Percentiles rank a stretch among this genome's conserved stretches.
These are phyloP conservation scores for Apeira syringaria DNA, from an alignment of 2,888 invertebrate species.

Conservation along the genomic window DNA sequence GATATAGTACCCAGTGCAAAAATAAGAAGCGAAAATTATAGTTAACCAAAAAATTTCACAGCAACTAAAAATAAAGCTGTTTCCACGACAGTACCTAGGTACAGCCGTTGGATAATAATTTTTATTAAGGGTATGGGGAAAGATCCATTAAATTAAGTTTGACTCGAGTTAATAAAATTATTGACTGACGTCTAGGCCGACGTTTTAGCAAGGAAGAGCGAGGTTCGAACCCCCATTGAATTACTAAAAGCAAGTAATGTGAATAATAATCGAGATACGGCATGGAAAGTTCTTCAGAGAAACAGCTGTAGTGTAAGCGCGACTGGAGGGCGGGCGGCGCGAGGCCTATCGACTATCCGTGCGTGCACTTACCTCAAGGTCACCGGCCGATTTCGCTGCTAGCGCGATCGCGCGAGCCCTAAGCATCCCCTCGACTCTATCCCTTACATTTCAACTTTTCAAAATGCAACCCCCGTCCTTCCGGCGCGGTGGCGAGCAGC, in stretches of 20 bases:
- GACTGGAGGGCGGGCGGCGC: conserved; percentile 66
- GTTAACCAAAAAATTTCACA: no score
- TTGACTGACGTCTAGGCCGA: no score
- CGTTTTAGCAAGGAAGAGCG: no score
- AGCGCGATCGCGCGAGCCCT: conserved; percentile 52
- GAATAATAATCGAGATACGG: conserved; percentile 26
- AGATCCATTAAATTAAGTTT: no score
- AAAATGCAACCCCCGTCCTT: conserved; percentile 67
- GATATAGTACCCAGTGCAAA: no score
- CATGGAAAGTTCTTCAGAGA: conserved; percentile 61
- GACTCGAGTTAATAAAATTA: no score
- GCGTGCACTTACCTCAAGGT: conserved; percentile 75
- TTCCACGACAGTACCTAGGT: no score
- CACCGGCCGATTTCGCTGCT: conserved; percentile 45
- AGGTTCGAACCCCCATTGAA: no score
- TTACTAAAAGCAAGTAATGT: background rate
- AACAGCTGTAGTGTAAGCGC: conserved; percentile 77
- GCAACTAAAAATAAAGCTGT: no score
- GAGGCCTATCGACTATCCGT: conserved; percentile 65
- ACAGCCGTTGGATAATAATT: no score
- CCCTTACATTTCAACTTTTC: conserved; percentile 60
- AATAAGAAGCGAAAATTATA: no score
- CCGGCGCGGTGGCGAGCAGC: conserved; percentile 59
- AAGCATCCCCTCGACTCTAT: conserved; percentile 50
- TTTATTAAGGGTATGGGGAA: no score